Evolutionary conservation across 2,113 vertebrate species (phyloP).

Genomic region (Illadopsis cleaveri): DNA sequence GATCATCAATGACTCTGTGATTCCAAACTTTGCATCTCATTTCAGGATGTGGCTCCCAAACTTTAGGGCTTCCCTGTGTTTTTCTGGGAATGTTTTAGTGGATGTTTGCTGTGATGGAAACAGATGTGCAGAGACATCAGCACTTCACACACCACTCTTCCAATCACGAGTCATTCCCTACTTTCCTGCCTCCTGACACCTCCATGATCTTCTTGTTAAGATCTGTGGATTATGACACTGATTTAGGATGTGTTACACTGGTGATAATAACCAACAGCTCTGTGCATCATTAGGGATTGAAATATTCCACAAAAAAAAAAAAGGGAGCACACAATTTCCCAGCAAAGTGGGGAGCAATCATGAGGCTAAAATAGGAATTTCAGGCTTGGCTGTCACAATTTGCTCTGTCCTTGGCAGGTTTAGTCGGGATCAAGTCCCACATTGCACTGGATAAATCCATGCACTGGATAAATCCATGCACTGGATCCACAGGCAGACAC

Average conservation of each 20-base stretch:
- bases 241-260: background rate
- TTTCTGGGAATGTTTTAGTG: background rate
- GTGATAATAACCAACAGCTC: background rate
- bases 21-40: background rate
- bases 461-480: background rate
- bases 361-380: background rate
- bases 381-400: background rate
- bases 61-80: background rate
- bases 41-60: background rate
- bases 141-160: background rate
- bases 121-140: background rate
- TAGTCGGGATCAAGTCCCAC: background rate
- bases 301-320: background rate
- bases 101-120: background rate
- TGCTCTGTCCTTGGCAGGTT: background rate
- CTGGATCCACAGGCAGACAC: background rate
- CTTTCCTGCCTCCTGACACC: background rate
- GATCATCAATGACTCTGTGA: background rate
- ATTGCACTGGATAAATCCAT: background rate
- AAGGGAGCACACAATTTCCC: background rate
- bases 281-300: background rate
- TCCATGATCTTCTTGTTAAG: background rate
- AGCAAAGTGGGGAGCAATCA: background rate
- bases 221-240: background rate
- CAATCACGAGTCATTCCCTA: background rate